Base-by-base conservation (phyloP, 2,797 vertebrate genomes). In the Crocidura indochinensis region DNA sequence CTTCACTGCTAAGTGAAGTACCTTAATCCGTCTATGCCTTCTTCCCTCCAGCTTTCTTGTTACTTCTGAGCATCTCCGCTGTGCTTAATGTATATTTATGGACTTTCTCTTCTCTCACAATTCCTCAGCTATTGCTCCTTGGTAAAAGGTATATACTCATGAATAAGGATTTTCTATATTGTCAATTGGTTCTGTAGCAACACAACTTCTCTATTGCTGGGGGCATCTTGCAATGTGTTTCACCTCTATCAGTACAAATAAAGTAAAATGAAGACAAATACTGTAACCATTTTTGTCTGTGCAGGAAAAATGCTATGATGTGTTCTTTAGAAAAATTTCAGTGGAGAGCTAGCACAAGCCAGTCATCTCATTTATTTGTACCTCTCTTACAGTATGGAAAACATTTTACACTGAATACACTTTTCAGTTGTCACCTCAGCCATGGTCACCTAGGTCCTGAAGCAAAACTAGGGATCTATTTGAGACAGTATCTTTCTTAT, bases 391-490 rank as follows among this genome's bases (percentile, higher is more conserved):
- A 22, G 15, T 78, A 49, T 14, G 26, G 19, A 10, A 31, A 38
- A 3, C n/a, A 56, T 68, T 38, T 38, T 22, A 71, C 38, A 1
- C 31, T 31, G 6, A 2, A 27, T 31, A 9, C 29, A 10, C 26
- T 49, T 6, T 71, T 87, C 71, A 56, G 9, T 51, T 62, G 9
- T 11, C 3, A 20, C 8, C 8, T 9, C 22, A n/a, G 22, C 62
- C 74, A 67, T 91, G 72, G 12, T 72, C 46, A 14, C 64, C 74
- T 77, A 81, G 76, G 47, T 88, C 65, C 80, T 88, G 27, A 83
- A 71, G 44, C 11, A 19, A 38, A 38, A 38, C 38, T 5, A 38
- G 38, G 38, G 38, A 5, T 38, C 38, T 38, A 38, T 38, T 38
- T 38, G 38, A 38, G 38, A 38, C 3, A 53, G 12, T 53, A 14